Evolutionary conservation across 2,888 invertebrate genomes (phyloP), one percentile per base, ranked within the genome.

Genomic region (Bibio marci): DNA sequence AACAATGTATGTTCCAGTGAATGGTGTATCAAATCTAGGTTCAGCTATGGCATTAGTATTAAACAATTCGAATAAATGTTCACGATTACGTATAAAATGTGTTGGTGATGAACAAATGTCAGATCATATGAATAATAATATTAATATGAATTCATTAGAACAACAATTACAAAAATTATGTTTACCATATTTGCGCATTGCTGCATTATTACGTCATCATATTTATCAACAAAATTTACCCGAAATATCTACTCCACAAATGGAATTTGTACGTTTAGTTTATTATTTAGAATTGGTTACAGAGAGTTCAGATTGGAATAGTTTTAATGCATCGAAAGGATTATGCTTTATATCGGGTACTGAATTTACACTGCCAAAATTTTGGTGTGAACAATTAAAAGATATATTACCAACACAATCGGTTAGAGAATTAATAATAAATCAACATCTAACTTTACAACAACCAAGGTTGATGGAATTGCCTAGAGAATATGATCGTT

Each of bases 401-500:
- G 56, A 66, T 55, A 38, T 68, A 48, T 45, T 66, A 38, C 58
- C 58, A 14, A 49, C 56, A 5, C 47, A 47, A 43, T 55, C 57
- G 28, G 53, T 61, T 14, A 69, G 78, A 7, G 73, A 73, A 42
- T 67, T 85, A 48, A 67, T 85, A 38, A 68, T 74, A 38, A 71
- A 76, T 52, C 78, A 82, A 57, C 83, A 85, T 58, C 70, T 75
- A 47, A 61, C 71, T 49, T 90, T 88, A 86, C 69, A 74, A 50
- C 75, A 75, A 51, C 94, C 95, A 15, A 71, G 76, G 48, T 69
- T 97, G 47, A 72, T 95, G 43, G 70, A 74, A 45, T 68, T 95
- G 59, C 94, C 95, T 38, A 70, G 79, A 43, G 82, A 86, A 57
- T 95, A 94, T 64, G 94, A 95, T 64, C 78, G 81, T 51, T 74